phyloP scores from a whole-genome alignment of 2,797 vertebrate species.

The Yasuhikotakia modesta region DNA sequence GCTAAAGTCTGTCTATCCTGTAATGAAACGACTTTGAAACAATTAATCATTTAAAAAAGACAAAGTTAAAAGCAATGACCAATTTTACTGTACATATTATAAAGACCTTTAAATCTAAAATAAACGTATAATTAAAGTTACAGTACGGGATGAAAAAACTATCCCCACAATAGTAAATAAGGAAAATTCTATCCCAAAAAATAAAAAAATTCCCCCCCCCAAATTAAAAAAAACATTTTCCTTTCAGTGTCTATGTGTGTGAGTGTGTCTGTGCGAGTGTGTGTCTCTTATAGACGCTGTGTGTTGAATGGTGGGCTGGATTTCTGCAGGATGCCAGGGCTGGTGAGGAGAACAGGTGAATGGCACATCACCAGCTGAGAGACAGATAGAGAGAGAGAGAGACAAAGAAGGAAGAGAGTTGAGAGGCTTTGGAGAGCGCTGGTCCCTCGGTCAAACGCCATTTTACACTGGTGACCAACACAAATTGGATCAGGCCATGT shows the following conservation, averaged over 20 bases:
- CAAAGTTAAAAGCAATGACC: not conserved
- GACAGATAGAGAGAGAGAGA: conserved; percentile 36
- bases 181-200: no score
- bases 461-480: conserved; percentile 82
- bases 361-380: conserved; percentile 48
- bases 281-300: no score
- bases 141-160: no score
- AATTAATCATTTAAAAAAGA: not conserved
- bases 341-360: conserved; percentile 48
- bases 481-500: conserved; percentile 82
- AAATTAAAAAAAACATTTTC: no score
- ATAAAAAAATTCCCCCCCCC: no score
- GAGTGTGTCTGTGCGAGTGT: no score
- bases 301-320: conserved; percentile 42
- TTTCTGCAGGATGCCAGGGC: conserved; percentile 45
- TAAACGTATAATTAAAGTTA: no score
- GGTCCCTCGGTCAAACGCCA: conserved; percentile 67
- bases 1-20: not conserved
- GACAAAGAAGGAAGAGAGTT: conserved; percentile 41
- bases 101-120: no score
- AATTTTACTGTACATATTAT: no score
- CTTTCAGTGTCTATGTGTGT: no score
- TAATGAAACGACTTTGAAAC: not conserved
- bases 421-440: conserved; percentile 57
- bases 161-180: not conserved